Evolutionary conservation across 2,113 vertebrate species (phyloP).

Genomic region (Ceratotherium simum): DNA sequence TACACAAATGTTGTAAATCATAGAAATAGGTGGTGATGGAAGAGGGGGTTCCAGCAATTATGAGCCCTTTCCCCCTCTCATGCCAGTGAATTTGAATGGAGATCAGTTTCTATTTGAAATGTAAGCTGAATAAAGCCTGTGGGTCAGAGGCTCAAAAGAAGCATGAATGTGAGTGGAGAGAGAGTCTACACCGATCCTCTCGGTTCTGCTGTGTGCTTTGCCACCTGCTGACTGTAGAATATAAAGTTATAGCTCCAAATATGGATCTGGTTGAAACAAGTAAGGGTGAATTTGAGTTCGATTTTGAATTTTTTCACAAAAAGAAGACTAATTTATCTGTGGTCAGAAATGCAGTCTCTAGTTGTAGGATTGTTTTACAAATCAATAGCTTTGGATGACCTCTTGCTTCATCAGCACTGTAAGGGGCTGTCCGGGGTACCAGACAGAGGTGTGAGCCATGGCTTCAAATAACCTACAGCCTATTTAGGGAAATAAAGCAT

Average conservation of each 20-base stretch:
- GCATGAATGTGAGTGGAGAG: not conserved
- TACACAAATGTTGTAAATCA: not conserved
- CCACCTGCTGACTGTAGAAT: not conserved
- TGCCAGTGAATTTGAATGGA: not conserved
- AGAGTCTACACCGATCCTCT: not conserved
- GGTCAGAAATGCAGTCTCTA: not conserved
- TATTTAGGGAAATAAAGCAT: not conserved
- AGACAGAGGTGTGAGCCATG: not conserved
- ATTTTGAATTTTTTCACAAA: not conserved
- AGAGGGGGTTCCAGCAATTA: not conserved
- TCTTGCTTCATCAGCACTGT: not conserved
- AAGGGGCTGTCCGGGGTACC: not conserved
- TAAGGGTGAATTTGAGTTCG: not conserved
- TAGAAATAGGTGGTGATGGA: not conserved
- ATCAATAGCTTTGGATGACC: not conserved
- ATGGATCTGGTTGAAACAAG: slow-evolving; percentile 26
- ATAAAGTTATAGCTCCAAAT: not conserved
- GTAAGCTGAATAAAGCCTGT: not conserved
- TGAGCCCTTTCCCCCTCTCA: no score
- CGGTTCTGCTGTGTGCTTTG: not conserved
- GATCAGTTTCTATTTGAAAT: not conserved
- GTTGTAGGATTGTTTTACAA: not conserved
- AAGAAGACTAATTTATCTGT: not conserved
- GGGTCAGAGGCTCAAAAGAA: not conserved
- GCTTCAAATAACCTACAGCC: not conserved